Percentiles rank a stretch among this genome's conserved stretches.
Evolutionary conservation across 2,113 vertebrate genomes (phyloP).

Genomic region (Brachyhypopomus occidentalis): DNA sequence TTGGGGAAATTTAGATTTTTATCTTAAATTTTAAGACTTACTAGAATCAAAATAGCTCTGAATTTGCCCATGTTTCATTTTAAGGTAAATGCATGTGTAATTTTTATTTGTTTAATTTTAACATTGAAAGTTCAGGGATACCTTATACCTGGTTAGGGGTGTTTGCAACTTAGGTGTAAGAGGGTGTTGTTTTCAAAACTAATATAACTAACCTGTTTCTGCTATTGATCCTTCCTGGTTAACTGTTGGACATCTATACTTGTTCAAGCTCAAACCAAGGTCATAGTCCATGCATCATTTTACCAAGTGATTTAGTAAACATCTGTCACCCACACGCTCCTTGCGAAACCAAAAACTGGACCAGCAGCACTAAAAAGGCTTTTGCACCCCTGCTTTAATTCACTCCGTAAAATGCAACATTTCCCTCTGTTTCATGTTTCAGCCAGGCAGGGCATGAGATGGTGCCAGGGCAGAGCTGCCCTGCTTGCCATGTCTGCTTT

Average conservation of each 20-base stretch:
- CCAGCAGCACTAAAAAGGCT: slow-evolving; percentile 14
- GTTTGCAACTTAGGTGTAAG: too few species aligned
- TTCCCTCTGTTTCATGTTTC: slow-evolving; percentile 57
- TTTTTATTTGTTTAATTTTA: too few species aligned
- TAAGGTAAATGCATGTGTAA: too few species aligned
- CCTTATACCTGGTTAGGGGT: too few species aligned
- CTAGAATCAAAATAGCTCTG: too few species aligned
- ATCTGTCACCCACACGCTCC: background rate
- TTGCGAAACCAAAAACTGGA: background rate
- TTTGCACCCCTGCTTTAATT: slow-evolving; percentile 66
- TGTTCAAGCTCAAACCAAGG: background rate
- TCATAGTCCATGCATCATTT: background rate
- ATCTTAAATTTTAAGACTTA: too few species aligned
- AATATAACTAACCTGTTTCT: background rate
- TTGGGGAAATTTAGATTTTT: slow-evolving; percentile 52
- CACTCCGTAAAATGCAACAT: slow-evolving; percentile 66
- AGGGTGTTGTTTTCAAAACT: background rate
- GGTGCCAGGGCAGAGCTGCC: slow-evolving; percentile 61
- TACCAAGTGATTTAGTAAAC: background rate
- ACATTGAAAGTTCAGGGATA: too few species aligned
- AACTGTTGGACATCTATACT: background rate
- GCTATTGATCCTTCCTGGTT: background rate
- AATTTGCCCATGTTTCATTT: too few species aligned
- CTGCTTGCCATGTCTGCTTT: slow-evolving; percentile 73
- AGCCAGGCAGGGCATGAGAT: slow-evolving; percentile 66